A percentile compares a stretch with the other conserved stretches of the same genome.
phyloP scores from a whole-genome alignment of 2,888 invertebrate species.

The Eubasilissa splendida region DNA sequence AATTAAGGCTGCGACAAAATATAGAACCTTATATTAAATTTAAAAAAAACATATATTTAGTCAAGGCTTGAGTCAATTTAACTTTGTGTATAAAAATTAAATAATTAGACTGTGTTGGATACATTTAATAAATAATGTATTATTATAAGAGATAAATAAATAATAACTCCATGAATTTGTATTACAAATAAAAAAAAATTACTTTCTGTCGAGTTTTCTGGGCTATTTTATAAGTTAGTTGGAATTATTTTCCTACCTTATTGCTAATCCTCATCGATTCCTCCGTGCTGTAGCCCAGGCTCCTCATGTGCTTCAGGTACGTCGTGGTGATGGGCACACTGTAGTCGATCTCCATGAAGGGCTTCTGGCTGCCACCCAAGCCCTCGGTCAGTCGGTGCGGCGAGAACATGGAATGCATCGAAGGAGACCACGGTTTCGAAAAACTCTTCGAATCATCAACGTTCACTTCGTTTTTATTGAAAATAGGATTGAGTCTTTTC shows the following conservation, averaged over 20 bases:
- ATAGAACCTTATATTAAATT: too few relatives aligned
- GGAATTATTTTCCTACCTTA: slow-evolving; percentile 68
- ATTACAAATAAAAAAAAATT: too few relatives aligned
- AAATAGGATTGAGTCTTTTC: slow-evolving; percentile 66
- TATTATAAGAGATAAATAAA: too few relatives aligned
- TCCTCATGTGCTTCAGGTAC: slow-evolving; percentile 88
- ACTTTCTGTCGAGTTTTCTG: too few relatives aligned
- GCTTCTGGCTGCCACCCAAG: slow-evolving; percentile 51
- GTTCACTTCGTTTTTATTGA: slow-evolving; percentile 63
- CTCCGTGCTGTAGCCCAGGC: slow-evolving; percentile 77
- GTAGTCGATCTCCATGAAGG: slow-evolving; percentile 77
- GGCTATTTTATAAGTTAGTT: too few relatives aligned
- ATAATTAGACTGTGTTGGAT: too few relatives aligned
- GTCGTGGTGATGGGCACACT: slow-evolving; percentile 92
- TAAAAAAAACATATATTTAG: too few relatives aligned
- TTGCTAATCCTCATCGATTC: slow-evolving; percentile 75
- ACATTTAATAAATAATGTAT: too few relatives aligned
- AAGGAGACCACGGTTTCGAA: slow-evolving; percentile 77
- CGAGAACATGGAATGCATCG: slow-evolving; percentile 62
- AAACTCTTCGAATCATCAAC: slow-evolving; percentile 66
- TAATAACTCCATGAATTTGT: too few relatives aligned
- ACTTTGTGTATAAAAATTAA: too few relatives aligned
- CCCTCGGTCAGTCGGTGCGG: slow-evolving; percentile 65
- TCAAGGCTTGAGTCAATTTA: too few relatives aligned
- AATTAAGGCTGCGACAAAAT: too few relatives aligned